Evolutionary conservation across 2,113 vertebrate species (phyloP).

Genomic region (Macroglossus sobrinus): DNA sequence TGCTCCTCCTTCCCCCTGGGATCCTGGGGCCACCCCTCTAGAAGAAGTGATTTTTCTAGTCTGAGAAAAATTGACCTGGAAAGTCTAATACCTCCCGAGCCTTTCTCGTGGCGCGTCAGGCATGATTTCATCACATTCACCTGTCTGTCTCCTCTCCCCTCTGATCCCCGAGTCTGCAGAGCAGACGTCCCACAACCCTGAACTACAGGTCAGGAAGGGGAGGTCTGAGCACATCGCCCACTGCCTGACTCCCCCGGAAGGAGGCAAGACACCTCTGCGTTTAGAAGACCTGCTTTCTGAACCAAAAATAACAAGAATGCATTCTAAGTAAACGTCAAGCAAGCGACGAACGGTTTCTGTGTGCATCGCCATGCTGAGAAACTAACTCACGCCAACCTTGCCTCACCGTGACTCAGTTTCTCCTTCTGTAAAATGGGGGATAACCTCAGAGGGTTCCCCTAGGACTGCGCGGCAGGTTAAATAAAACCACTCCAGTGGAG

Average conservation of each 20-base stretch:
- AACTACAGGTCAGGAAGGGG: background rate
- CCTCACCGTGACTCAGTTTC: background rate
- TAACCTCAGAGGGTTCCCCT: background rate
- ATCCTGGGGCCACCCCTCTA: background rate
- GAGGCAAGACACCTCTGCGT: accelerated
- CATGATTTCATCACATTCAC: background rate
- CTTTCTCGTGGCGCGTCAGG: background rate
- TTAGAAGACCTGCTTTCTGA: background rate
- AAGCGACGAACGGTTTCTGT: background rate
- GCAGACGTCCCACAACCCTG: background rate
- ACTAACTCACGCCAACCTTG: background rate
- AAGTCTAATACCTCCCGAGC: background rate
- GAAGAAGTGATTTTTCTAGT: background rate
- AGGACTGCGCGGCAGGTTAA: background rate
- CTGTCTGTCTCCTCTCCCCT: background rate
- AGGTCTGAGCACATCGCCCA: background rate
- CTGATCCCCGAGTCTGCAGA: background rate
- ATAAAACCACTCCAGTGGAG: background rate
- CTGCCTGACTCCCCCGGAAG: background rate
- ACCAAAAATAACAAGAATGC: background rate
- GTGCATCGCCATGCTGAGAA: background rate
- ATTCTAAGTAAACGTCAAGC: background rate
- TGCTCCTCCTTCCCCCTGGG: background rate
- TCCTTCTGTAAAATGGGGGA: background rate
- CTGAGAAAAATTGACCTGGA: background rate